phyloP scores from a whole-genome alignment of 2,113 vertebrate genomes.

The Xiphophorus hellerii region DNA sequence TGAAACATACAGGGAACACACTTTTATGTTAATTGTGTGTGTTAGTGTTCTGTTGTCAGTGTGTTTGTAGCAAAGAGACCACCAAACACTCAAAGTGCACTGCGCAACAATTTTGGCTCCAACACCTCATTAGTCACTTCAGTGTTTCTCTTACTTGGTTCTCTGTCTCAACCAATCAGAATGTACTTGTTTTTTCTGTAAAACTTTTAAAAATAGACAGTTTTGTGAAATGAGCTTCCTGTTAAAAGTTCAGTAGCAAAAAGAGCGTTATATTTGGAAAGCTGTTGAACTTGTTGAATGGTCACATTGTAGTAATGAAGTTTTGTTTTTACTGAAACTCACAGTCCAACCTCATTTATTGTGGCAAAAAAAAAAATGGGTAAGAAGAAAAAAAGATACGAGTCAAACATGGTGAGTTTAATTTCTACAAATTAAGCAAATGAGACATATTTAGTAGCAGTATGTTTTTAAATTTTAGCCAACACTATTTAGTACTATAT shows the following conservation, averaged over 20 bases:
- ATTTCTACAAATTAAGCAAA: neutral
- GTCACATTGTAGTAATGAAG: constrained; percentile 3
- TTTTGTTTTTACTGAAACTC: constrained; percentile 6
- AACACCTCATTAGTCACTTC: constrained; percentile 33
- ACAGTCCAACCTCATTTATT: neutral
- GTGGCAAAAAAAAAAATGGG: neutral
- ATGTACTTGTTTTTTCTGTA: constrained; percentile 43
- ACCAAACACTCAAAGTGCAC: neutral
- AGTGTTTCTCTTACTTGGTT: constrained; percentile 21
- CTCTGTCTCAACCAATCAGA: constrained; percentile 30
- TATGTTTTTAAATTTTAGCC: neutral
- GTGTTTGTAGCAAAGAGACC: neutral
- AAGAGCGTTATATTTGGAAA: constrained; percentile 8
- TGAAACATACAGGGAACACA: neutral
- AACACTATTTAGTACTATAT: constrained; percentile 2
- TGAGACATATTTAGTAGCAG: neutral
- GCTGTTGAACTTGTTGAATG: constrained; percentile 2
- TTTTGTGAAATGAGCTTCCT: constrained; percentile 43
- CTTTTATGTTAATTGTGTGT: neutral
- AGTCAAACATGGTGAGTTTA: neutral
- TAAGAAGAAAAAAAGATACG: neutral
- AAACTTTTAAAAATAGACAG: constrained; percentile 52
- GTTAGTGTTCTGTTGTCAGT: neutral
- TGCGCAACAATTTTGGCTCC: constrained; percentile 12
- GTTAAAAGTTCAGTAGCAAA: constrained; percentile 11